Conservation (phyloP, 2,888 invertebrate species). For the Heliconius ismenius region DNA sequence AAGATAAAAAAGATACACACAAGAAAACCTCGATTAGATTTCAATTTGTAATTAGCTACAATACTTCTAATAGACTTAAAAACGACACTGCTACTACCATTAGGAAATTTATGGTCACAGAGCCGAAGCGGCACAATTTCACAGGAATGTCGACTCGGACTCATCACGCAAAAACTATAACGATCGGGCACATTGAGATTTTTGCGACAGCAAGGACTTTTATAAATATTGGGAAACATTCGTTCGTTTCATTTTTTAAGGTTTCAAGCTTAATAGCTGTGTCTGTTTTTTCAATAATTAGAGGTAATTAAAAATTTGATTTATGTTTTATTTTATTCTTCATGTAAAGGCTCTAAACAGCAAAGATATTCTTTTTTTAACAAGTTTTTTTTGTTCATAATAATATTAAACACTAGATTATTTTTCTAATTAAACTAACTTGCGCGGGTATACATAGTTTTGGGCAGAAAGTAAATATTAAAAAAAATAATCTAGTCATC, state of each 20-base stretch:
- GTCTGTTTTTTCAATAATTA: background rate
- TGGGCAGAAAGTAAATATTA: background rate
- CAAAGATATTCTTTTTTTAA: too few relatives aligned
- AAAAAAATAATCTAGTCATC: background rate
- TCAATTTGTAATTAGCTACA: background rate
- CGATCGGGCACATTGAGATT: slow-evolving; percentile 45
- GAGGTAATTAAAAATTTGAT: background rate
- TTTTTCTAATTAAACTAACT: too few relatives aligned
- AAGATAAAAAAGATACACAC: background rate
- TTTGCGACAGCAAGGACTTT: slow-evolving; percentile 35
- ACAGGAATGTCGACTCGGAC: slow-evolving; percentile 65
- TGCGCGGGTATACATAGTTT: too few relatives aligned
- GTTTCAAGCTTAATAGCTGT: background rate
- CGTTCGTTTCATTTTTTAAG: background rate
- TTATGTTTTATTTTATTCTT: too few relatives aligned
- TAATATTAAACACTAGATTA: too few relatives aligned
- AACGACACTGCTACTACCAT: background rate
- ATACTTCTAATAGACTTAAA: background rate
- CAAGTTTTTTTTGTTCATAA: too few relatives aligned
- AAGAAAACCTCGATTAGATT: background rate
- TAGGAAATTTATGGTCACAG: slow-evolving; percentile 46
- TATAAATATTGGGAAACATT: slow-evolving; percentile 27
- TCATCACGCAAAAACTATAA: slow-evolving; percentile 71
- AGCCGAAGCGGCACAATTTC: slow-evolving; percentile 62
- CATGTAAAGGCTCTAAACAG: too few relatives aligned